Percentiles rank a stretch among this genome's conserved stretches.
phyloP scores from a whole-genome alignment of 2,113 vertebrate species.

The Eulacestoma nigropectus region DNA sequence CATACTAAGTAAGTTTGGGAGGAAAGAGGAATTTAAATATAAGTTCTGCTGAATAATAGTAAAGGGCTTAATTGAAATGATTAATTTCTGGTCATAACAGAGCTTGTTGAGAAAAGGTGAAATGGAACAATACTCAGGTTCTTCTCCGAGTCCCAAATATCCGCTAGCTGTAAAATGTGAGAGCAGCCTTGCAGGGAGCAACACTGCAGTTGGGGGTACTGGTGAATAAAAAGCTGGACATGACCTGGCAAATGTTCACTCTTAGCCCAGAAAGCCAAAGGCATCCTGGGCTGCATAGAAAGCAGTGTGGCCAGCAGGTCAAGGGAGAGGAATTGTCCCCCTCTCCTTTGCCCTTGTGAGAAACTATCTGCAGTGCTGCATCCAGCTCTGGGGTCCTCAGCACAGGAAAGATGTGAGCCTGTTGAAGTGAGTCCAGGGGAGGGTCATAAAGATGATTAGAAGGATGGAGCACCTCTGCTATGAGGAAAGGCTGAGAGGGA shows the following conservation, averaged over 20 bases:
- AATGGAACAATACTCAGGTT: not conserved
- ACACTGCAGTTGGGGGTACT: not conserved
- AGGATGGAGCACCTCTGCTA: not conserved
- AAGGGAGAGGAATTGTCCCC: not conserved
- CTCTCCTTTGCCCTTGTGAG: not conserved
- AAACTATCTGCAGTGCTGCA: not conserved
- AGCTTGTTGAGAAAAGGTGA: not conserved
- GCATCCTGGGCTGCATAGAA: not conserved
- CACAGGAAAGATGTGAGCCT: not conserved
- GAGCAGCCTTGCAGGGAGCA: not conserved
- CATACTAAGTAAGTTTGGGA: not conserved
- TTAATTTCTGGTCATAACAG: not conserved
- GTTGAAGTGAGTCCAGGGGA: not conserved
- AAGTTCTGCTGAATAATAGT: not conserved
- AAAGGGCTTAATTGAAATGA: not conserved
- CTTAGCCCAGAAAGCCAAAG: not conserved
- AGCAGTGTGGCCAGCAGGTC: not conserved
- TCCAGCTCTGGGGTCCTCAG: not conserved
- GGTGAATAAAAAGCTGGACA: not conserved
- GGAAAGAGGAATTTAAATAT: not conserved
- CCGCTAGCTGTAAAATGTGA: not conserved
- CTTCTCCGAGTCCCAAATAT: not conserved
- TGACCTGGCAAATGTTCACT: not conserved
- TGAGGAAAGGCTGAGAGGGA: not conserved
- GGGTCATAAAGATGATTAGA: not conserved